A percentile compares a stretch with the other conserved stretches of the same genome.
These are phyloP conservation scores for Coptotermes formosanus DNA, from an alignment of 1,140 invertebrate genomes.

Conservation along the genomic window DNA sequence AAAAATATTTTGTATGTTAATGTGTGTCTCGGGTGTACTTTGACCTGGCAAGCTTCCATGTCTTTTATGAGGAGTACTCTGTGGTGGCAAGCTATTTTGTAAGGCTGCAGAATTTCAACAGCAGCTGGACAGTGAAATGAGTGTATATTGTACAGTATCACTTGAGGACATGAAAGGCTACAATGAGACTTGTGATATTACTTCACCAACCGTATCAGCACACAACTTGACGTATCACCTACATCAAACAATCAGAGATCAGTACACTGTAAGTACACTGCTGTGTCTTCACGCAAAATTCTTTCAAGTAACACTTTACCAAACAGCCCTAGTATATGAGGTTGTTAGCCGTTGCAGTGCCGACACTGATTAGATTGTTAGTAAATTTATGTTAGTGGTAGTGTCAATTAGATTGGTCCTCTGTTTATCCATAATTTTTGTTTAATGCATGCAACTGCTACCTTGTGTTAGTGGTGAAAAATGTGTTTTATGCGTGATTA, in stretches of 20 bases:
- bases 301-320: too few relatives aligned
- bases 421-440: too few relatives aligned
- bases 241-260: conserved; percentile 34
- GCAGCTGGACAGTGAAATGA: neutral
- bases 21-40: conserved; percentile 62
- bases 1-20: conserved; percentile 21
- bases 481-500: too few relatives aligned
- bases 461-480: too few relatives aligned
- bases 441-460: too few relatives aligned
- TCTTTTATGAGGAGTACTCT: conserved; percentile 75
- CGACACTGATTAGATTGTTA: too few relatives aligned
- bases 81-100: conserved; percentile 68
- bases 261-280: conserved; percentile 33
- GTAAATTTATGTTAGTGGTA: too few relatives aligned
- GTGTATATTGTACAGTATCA: conserved; percentile 16
- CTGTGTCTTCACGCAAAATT: too few relatives aligned
- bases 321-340: too few relatives aligned
- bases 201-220: conserved; percentile 11
- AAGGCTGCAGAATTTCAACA: neutral
- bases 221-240: conserved; percentile 31
- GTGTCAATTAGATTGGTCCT: too few relatives aligned
- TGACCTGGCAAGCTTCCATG: conserved; percentile 76
- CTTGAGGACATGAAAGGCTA: conserved; percentile 25
- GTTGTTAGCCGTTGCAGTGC: too few relatives aligned
- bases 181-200: conserved; percentile 25